Conservation (phyloP, 2,113 vertebrate species). For the Romanogobio albipinnatus region DNA sequence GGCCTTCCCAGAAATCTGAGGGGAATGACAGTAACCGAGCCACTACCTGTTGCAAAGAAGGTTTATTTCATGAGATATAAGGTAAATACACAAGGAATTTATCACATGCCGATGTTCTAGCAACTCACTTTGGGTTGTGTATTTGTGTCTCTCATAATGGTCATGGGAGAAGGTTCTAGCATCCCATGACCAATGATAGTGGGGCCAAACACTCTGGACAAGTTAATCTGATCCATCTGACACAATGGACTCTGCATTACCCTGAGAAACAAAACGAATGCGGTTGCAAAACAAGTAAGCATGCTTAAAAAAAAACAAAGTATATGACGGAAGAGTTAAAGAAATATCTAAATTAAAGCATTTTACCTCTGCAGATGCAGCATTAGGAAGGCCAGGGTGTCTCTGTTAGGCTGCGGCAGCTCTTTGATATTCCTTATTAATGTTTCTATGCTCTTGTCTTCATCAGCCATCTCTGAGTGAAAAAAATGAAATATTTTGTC, state of each 20-base stretch:
- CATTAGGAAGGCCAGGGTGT: constrained; percentile 85
- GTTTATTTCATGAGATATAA: not conserved
- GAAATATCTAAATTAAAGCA: not conserved
- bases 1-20: constrained; percentile 75
- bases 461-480: constrained; percentile 73
- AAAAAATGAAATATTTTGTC: constrained; percentile 2
- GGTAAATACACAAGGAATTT: not conserved
- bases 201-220: constrained; percentile 85
- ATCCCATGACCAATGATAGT: constrained; percentile 81
- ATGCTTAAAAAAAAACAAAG: not conserved
- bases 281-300: not conserved
- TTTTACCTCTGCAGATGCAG: constrained; percentile 78
- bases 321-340: not conserved
- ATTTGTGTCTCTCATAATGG: constrained; percentile 82
- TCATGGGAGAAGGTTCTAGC: constrained; percentile 75
- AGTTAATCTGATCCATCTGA: constrained; percentile 82
- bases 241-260: constrained; percentile 79
- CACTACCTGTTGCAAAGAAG: constrained; percentile 75
- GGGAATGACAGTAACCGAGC: constrained; percentile 76
- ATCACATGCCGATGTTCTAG: not conserved
- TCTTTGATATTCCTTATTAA: constrained; percentile 73
- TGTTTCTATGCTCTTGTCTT: constrained; percentile 64
- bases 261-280: constrained; percentile 37
- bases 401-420: constrained; percentile 79
- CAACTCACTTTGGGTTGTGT: constrained; percentile 79